Base-by-base conservation (phyloP, 2,888 invertebrate genomes). In the Lapara coniferarum region DNA sequence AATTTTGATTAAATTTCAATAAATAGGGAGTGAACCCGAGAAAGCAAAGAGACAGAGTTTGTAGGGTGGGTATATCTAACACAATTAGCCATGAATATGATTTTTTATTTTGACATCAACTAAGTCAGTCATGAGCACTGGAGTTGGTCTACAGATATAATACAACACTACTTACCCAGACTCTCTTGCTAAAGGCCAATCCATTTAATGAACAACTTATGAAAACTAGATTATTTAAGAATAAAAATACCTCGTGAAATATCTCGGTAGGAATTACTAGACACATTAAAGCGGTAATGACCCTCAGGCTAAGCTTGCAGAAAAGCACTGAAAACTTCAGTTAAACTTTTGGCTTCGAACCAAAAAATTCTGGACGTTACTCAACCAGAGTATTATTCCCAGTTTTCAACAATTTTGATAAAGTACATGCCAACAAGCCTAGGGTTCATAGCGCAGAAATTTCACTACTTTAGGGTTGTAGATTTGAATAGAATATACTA, bases 321-420 rank as follows among this genome's bases (percentile, higher is more conserved):
- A 46, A 59, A 59, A 59, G 59, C 44, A 44, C 59, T 59, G 46
- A 59, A 59, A 59, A 46, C 44, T 59, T 59, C 59, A 59, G 46
- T 46, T 46, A 44, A 12, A 59, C 10, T 46, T 59, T 59, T 59
- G 59, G 59, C 59, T n/a, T 1, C n/a, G n/a, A 16, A 16, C 59
- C 59, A 59, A 59, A 59, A 58, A 59, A 46, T 16, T 37, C 59
- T n/a, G 46, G 59, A 59, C 44, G 59, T 44, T 16, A 16, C 46
- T 59, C 46, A 59, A 44, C 12, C 59, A 59, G 44, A 44, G 46
- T 59, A 46, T 59, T 59, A 59, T 59, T 44, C 59, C 10, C 44
- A 46, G 59, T 59, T 59, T 59, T 46, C 59, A 59, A 46, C 59
- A 16, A 46, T 59, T 59, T 59, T 59, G 59, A 59, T 59, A 46